Conservation (phyloP, 2,888 invertebrate genomes). For the Polydrusus cervinus region DNA sequence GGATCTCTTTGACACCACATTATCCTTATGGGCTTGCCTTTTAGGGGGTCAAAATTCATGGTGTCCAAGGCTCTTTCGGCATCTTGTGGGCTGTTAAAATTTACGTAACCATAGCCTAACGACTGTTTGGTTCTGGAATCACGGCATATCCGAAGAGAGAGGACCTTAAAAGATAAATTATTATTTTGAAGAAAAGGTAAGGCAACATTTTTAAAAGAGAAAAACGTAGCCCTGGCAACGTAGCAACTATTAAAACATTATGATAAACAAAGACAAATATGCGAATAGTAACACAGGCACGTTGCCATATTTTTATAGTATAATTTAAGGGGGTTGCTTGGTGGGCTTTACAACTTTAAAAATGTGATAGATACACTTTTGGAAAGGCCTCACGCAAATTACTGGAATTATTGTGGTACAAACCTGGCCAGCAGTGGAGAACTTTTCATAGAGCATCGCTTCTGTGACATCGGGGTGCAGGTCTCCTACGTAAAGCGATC, state of each 20-base stretch:
- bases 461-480: slow-evolving; percentile 98
- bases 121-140: slow-evolving; percentile 98
- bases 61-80: slow-evolving; percentile 99
- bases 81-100: slow-evolving; percentile 99
- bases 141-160: slow-evolving; percentile 98
- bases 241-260: background rate
- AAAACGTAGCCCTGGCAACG: slow-evolving; percentile 1
- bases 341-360: background rate
- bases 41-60: slow-evolving; percentile 99
- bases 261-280: background rate
- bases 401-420: background rate
- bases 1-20: slow-evolving; percentile 99
- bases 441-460: slow-evolving; percentile 99
- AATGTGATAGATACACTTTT: no score
- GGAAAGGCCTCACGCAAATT: no score
- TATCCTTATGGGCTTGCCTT: slow-evolving; percentile 97
- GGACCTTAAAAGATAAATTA: slow-evolving; percentile 73
- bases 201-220: background rate
- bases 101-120: slow-evolving; percentile 99
- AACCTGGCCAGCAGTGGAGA: slow-evolving; percentile 94
- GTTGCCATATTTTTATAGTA: background rate
- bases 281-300: background rate
- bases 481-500: slow-evolving; percentile 99
- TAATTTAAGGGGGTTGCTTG: background rate
- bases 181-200: background rate